phyloP scores from a whole-genome alignment of 2,113 vertebrate genomes.

The rabbit (Oryctolagus cuniculus) region DNA sequence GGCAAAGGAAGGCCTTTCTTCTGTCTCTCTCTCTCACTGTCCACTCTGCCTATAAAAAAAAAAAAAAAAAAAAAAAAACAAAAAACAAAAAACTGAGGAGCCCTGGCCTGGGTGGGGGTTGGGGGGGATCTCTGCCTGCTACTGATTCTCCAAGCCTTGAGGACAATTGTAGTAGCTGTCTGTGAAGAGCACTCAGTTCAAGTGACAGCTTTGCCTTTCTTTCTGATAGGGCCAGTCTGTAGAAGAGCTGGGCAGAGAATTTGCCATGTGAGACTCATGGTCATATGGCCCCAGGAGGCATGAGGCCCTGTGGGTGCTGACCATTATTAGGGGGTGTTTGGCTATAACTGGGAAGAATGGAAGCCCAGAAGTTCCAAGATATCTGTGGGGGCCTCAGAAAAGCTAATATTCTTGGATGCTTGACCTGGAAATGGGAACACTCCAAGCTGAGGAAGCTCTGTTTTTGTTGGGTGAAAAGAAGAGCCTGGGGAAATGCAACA shows the following conservation, averaged over 20 bases:
- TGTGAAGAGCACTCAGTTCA: background rate
- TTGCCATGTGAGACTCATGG: accelerated
- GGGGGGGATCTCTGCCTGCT: background rate
- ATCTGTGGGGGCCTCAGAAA: background rate
- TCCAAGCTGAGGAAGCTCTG: background rate
- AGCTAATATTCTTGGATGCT: background rate
- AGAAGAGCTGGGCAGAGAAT: background rate
- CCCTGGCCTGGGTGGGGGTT: no score
- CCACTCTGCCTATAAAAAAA: no score
- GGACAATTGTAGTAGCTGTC: background rate
- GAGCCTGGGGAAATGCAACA: background rate
- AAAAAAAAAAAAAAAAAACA: no score
- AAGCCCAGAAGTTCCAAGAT: background rate
- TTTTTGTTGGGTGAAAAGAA: background rate
- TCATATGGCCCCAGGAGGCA: background rate
- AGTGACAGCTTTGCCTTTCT: background rate
- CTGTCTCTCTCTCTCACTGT: no score
- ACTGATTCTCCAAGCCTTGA: background rate
- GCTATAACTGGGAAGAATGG: background rate
- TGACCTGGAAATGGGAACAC: background rate
- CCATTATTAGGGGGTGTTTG: background rate
- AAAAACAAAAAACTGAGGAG: background rate
- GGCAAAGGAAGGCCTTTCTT: no score
- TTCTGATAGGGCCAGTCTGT: background rate
- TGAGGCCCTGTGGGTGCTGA: background rate